phyloP scores from a whole-genome alignment of 2,888 invertebrate genomes.

The Acanthosepion pharaonis region DNA sequence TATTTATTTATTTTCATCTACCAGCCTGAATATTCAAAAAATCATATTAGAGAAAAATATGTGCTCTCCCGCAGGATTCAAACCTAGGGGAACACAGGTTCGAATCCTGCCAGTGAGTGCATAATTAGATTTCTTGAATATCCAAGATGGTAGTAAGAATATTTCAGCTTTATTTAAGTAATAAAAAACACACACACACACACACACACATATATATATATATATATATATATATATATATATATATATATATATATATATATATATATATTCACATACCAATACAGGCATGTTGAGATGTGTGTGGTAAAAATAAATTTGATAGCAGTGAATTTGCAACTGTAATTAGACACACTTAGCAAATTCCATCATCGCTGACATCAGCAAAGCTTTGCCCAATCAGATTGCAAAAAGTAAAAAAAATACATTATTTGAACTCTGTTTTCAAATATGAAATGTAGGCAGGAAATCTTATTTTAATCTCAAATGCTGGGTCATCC shows the following conservation, averaged over 20 bases:
- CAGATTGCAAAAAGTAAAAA: neutral
- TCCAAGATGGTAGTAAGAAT: too few relatives aligned
- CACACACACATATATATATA: neutral
- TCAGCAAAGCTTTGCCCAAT: neutral
- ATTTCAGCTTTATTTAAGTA: too few relatives aligned
- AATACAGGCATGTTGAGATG: neutral
- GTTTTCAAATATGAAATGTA: neutral
- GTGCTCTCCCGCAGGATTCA: too few relatives aligned
- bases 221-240: too few relatives aligned
- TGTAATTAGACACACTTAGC: conserved; percentile 33
- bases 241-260: too few relatives aligned
- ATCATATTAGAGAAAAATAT: too few relatives aligned
- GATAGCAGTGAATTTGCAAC: neutral
- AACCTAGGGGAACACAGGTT: too few relatives aligned
- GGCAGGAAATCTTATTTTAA: neutral
- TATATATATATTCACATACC: neutral
- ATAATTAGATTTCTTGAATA: too few relatives aligned
- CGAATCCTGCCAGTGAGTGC: too few relatives aligned
- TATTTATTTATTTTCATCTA: too few relatives aligned
- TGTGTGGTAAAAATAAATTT: neutral
- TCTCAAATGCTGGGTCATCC: conserved; percentile 5
- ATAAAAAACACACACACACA: too few relatives aligned
- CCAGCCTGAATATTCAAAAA: too few relatives aligned
- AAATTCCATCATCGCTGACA: neutral
- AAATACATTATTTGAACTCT: neutral